Evolutionary conservation across 1,140 invertebrate species (phyloP).

Genomic region (Calliopsis andreniformis): DNA sequence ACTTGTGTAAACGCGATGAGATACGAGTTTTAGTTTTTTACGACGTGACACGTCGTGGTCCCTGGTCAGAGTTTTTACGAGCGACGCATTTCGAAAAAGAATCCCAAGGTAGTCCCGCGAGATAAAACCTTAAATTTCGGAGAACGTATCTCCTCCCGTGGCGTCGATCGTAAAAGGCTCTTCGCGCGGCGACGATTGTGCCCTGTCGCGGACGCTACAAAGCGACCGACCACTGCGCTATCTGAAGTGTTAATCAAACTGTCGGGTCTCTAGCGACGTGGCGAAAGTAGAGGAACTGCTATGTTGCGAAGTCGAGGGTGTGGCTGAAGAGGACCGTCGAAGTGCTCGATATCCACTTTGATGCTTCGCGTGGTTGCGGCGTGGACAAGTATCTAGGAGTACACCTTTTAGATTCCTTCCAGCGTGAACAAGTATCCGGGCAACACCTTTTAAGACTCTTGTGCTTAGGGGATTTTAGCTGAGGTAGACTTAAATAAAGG

Average conservation of each 20-base stretch:
- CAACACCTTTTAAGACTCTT: no score
- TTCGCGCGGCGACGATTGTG: slow-evolving; percentile 25
- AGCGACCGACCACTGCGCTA: slow-evolving; percentile 18
- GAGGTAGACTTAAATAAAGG: no score
- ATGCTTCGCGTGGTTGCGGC: neutral
- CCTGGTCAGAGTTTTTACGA: slow-evolving; percentile 54
- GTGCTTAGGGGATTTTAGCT: no score
- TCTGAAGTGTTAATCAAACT: slow-evolving; percentile 55
- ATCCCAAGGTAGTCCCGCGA: slow-evolving; percentile 29
- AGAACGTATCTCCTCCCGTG: slow-evolving; percentile 51
- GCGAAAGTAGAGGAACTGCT: slow-evolving; percentile 12
- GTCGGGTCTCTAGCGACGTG: neutral
- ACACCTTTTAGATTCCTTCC: no score
- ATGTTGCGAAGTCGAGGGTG: neutral
- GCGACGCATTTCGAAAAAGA: slow-evolving; percentile 54
- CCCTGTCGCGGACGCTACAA: slow-evolving; percentile 28
- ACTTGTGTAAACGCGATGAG: slow-evolving; percentile 19
- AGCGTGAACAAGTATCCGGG: no score
- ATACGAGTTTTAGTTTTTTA: slow-evolving; percentile 53
- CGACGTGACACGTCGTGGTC: slow-evolving; percentile 29
- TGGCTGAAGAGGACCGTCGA: no score
- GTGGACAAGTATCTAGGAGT: neutral
- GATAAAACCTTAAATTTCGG: slow-evolving; percentile 63
- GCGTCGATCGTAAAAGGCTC: slow-evolving; percentile 58
- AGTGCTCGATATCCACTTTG: neutral